phyloP scores from a whole-genome alignment of 1,140 invertebrate species.

The Leptonema lineaticorne region DNA sequence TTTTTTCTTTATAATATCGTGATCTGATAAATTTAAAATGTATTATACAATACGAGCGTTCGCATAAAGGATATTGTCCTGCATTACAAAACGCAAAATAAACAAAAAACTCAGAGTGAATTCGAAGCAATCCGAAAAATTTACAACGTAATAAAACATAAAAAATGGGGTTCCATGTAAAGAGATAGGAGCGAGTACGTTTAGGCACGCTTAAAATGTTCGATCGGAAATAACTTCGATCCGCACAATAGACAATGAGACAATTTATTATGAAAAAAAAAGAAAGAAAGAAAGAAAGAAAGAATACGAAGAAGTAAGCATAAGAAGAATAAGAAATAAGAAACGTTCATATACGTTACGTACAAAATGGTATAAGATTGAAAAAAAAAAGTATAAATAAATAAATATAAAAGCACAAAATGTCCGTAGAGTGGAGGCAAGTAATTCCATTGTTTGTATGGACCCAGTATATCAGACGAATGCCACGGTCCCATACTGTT shows the following conservation, averaged over 20 bases:
- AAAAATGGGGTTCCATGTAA: constrained; percentile 16
- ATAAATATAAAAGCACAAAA: constrained; percentile 14
- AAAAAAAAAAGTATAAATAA: constrained; percentile 31
- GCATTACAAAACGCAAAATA: too few relatives aligned
- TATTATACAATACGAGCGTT: too few relatives aligned
- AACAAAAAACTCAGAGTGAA: not conserved
- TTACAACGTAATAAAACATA: constrained; percentile 20
- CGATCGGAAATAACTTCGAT: constrained; percentile 40
- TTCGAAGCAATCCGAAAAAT: constrained; percentile 8
- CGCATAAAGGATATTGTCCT: too few relatives aligned
- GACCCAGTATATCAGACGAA: constrained; percentile 35
- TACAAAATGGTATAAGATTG: constrained; percentile 10
- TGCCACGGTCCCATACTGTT: constrained; percentile 39
- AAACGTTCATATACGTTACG: constrained; percentile 39
- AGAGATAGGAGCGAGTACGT: constrained; percentile 21
- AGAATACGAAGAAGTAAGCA: too few relatives aligned
- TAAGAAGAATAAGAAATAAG: constrained; percentile 6
- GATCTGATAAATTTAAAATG: too few relatives aligned
- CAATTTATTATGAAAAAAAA: constrained; percentile 41
- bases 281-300: too few relatives aligned
- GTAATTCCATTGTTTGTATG: constrained; percentile 42
- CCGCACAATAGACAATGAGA: constrained; percentile 42
- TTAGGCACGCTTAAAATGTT: constrained; percentile 35
- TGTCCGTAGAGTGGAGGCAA: constrained; percentile 28
- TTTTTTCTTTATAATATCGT: too few relatives aligned